A percentile compares a stretch with the other conserved stretches of the same genome.
These are phyloP conservation scores for Phalangium opilio DNA, from an alignment of 2,888 invertebrate species.

Conservation along the genomic window DNA sequence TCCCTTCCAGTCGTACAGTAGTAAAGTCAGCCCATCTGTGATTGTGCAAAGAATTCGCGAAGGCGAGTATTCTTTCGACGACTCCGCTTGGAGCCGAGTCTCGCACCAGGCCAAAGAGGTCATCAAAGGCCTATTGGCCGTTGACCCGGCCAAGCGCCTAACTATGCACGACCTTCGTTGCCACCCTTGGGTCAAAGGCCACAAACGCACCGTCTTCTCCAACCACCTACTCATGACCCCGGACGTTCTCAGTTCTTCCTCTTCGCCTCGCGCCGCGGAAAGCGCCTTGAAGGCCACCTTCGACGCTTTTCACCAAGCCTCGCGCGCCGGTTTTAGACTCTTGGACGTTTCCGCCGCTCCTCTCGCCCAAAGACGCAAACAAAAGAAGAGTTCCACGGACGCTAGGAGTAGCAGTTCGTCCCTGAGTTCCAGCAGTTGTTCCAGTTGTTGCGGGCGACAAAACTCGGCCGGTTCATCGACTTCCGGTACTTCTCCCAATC, in stretches of 20 bases:
- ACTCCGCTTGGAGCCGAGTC: conserved; percentile 52
- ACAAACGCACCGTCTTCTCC: conserved; percentile 29
- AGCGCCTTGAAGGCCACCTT: conserved; percentile 45
- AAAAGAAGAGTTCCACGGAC: conserved; percentile 39
- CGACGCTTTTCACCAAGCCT: conserved; percentile 50
- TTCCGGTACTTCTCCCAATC: conserved; percentile 2
- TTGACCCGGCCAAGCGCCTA: conserved; percentile 56
- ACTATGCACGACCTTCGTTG: conserved; percentile 47
- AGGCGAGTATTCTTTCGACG: conserved; percentile 62
- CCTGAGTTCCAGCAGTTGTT: conserved; percentile 5
- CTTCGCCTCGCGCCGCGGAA: conserved; percentile 36
- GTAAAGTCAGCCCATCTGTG: conserved; percentile 51
- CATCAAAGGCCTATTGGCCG: conserved; percentile 54
- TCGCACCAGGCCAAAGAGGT: conserved; percentile 58
- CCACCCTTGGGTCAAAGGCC: conserved; percentile 49
- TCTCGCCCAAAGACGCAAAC: conserved; percentile 49
- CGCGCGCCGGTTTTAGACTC: conserved; percentile 53
- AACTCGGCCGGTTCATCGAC: conserved; percentile 12
- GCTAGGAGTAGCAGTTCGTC: conserved; percentile 33
- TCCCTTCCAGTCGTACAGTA: conserved; percentile 56
- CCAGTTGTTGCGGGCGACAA: conserved; percentile 13
- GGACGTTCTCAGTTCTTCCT: conserved; percentile 37
- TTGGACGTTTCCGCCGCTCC: conserved; percentile 54
- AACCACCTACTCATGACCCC: conserved; percentile 46
- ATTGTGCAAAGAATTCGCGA: conserved; percentile 64